Evolutionary conservation across 2,888 invertebrate genomes (phyloP).

Genomic region (Plagodis pulveraria): DNA sequence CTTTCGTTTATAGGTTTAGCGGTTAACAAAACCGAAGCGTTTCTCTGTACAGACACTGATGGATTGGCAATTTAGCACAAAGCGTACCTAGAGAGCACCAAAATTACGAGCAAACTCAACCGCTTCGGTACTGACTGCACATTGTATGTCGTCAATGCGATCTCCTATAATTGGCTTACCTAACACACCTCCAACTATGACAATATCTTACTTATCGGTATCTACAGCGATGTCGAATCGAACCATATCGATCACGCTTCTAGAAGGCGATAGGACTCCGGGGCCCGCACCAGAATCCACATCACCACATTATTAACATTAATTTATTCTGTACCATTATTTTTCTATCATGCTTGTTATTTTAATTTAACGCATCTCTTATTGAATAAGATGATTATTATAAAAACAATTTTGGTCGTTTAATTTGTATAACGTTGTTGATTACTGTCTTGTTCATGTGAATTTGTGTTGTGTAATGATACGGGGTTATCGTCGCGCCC

Average conservation of each 20-base stretch:
- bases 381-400: conserved; percentile 56
- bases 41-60: conserved; percentile 57
- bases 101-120: conserved; percentile 50
- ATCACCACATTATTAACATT: conserved; percentile 55
- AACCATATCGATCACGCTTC: conserved; percentile 38
- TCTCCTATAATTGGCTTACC: conserved; percentile 33
- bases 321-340: conserved; percentile 51
- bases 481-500: conserved; percentile 74
- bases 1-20: conserved; percentile 24
- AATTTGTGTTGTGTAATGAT: conserved; percentile 82
- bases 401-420: conserved; percentile 85
- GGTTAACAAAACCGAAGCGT: conserved; percentile 34
- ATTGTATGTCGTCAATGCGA: conserved; percentile 36
- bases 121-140: conserved; percentile 57
- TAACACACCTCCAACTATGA: conserved; percentile 27
- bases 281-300: conserved; percentile 69
- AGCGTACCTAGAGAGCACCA: conserved; percentile 56
- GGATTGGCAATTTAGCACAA: conserved; percentile 72
- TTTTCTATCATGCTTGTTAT: conserved; percentile 71
- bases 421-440: conserved; percentile 68
- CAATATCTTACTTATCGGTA: conserved; percentile 19
- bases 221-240: conserved; percentile 28
- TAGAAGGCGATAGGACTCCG: conserved; percentile 44
- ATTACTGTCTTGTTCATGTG: conserved; percentile 83
- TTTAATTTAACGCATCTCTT: conserved; percentile 64